Conservation (phyloP, 2,797 vertebrate genomes). For the Leptodactylus fallax region DNA sequence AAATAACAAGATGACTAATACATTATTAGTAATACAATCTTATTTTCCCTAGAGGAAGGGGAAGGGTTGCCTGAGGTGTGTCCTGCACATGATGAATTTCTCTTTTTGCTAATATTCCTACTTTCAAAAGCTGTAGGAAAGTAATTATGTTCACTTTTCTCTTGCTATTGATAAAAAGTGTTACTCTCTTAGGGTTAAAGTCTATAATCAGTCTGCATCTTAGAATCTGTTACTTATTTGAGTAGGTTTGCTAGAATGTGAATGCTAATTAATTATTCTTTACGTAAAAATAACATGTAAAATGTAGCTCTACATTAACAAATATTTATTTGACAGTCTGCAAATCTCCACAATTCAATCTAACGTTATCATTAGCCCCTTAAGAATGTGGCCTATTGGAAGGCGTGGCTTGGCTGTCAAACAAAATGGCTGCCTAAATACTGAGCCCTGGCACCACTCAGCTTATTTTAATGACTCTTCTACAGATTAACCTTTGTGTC, state of each 20-base stretch:
- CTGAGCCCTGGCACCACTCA: too few relatives aligned
- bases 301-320: background rate
- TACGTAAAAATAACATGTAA: background rate
- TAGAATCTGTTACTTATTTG: background rate
- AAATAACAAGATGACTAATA: constrained; percentile 45
- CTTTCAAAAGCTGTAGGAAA: background rate
- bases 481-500: too few relatives aligned
- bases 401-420: too few relatives aligned
- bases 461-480: too few relatives aligned
- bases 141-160: background rate
- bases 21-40: constrained; percentile 39
- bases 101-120: background rate
- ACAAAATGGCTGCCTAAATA: too few relatives aligned
- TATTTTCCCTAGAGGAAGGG: background rate
- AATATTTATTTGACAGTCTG: too few relatives aligned
- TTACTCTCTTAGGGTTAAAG: background rate
- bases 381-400: too few relatives aligned
- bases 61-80: background rate
- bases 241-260: background rate
- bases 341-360: too few relatives aligned
- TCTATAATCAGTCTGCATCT: background rate
- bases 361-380: too few relatives aligned
- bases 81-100: background rate
- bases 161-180: background rate
- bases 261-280: too few relatives aligned